A percentile compares a stretch with the other conserved stretches of the same genome.
Conservation (phyloP, 2,888 invertebrate genomes). For the Drosophila kambysellisi region DNA sequence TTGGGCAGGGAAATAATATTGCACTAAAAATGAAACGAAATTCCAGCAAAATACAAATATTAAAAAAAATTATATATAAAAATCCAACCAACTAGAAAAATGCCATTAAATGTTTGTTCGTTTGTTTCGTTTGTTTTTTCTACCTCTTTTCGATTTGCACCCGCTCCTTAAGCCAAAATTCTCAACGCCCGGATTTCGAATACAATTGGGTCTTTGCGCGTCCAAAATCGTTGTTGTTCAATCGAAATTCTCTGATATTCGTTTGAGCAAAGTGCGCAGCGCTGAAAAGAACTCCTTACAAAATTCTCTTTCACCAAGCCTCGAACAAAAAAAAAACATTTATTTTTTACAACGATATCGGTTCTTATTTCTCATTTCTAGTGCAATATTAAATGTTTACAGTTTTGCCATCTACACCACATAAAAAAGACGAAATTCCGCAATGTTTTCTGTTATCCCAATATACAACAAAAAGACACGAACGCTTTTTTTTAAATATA, state of each 20-base stretch:
- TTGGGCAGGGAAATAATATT: conserved; percentile 73
- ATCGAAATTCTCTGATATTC: conserved; percentile 80
- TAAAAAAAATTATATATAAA: background rate
- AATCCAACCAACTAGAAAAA: conserved; percentile 3
- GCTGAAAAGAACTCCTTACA: conserved; percentile 8
- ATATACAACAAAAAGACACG: conserved; percentile 18
- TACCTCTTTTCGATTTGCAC: conserved; percentile 42
- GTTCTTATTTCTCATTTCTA: conserved; percentile 44
- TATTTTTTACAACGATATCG: conserved; percentile 16
- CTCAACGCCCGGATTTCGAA: conserved; percentile 75
- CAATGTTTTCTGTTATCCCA: conserved; percentile 4
- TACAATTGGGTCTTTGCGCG: conserved; percentile 84
- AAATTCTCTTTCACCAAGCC: conserved; percentile 26
- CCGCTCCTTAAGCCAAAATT: conserved; percentile 56
- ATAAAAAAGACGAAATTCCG: conserved; percentile 20
- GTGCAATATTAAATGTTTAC: conserved; percentile 71
- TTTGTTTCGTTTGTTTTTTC: conserved; percentile 49
- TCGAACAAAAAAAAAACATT: background rate
- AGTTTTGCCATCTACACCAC: conserved; percentile 21
- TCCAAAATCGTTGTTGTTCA: conserved; percentile 82
- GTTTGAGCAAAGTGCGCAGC: conserved; percentile 53
- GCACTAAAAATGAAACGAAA: conserved; percentile 75
- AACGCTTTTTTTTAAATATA: conserved; percentile 2
- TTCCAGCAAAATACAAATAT: background rate
- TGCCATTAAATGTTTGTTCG: conserved; percentile 33